Evolutionary conservation across 2,113 vertebrate species (phyloP), one percentile per base, ranked within the genome.

Genomic region (Crotalus tigris): DNA sequence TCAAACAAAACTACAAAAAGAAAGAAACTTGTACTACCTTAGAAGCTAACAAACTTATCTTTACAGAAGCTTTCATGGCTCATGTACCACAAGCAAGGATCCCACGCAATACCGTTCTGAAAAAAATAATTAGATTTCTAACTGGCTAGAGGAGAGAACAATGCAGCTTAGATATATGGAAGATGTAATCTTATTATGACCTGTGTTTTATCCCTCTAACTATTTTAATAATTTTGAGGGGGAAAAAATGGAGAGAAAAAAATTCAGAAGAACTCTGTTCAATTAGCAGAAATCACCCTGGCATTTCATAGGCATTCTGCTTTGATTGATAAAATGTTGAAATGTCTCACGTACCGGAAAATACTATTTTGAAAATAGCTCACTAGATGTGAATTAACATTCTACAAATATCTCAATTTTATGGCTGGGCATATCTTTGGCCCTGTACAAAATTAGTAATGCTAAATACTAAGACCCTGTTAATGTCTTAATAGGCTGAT

Each of bases 401-500:
- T 97, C 96, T 95, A 91, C 94, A 97, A 96, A 97, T 96, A 55
- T 87, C 93, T 97, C 94, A 96, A 10, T 95, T 92, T 92, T 95
- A 93, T 96, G 94, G 33, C 57, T 96, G 93, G 39, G 29, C 94
- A 94, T 96, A 94, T 96, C 94, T 95, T 96, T 96, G 64, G 93
- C 97, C 93, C 91, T 96, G 69, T 96, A 94, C 94, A 93, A 97
- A 97, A 97, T 97, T 96, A 96, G 85, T 94, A 97, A 89, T 96
- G 96, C 93, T 93, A 97, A 93, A 92, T 93, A 95, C 91, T 91
- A 93, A 95, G 94, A 95, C 93, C 85, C 57, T 95, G 94, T 96
- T 97, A 97, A 97, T 96, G 96, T 97, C 94, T 96, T 97, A 97
- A 94, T 95, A 95, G 92, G 92, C 92, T 96, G 92, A 95, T 93